Evolutionary conservation across 2,888 invertebrate genomes (phyloP), one percentile per base, ranked within the genome.

Genomic region (Ophioninae sp.): DNA sequence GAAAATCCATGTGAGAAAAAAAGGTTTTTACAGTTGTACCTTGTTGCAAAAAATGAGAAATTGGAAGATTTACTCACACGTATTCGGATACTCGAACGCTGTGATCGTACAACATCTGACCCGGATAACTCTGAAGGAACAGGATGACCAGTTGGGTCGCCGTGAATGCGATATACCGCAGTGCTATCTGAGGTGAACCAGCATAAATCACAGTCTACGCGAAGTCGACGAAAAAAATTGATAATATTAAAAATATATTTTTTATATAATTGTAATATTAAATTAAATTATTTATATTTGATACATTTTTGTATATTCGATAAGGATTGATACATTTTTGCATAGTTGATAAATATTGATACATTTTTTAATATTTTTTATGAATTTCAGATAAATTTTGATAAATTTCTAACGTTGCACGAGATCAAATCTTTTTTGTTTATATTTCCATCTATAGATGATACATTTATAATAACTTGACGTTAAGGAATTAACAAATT

Each of bases 51-150:
- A 50, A 17, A 50, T 17, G 50, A 50, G 13, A 50, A 17, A 2
- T 21, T 59, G 20, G 10, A 59, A 59, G 20, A 59, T 59, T 8
- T 59, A 81, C 85, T 65, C 50, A 85, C 85, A 82, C 83, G 56
- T 85, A 76, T 70, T 86, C 74, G 23, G 79, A 78, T 7, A 86
- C 82, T 61, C 61, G 39, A 8, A 64, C 61, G 64, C 86, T 86
- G 37, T 84, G 81, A 61, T 86, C 85, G 44, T 75, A 81, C 64
- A 86, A 65, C 81, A 79, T 70, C 37, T 85, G 85, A 21, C 77
- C 83, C 6, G 85, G 85, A 64, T 82, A 86, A 65, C 85, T 85
- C 37, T 79, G 75, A n/a, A 84, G 69, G 13, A 86, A 84, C n/a
- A 86, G 69, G n/a, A 83, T 41, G 8, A 80, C 30, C 30, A 82